Evolutionary conservation across 2,888 invertebrate species (phyloP).

Genomic region (Zonitis immaculata): DNA sequence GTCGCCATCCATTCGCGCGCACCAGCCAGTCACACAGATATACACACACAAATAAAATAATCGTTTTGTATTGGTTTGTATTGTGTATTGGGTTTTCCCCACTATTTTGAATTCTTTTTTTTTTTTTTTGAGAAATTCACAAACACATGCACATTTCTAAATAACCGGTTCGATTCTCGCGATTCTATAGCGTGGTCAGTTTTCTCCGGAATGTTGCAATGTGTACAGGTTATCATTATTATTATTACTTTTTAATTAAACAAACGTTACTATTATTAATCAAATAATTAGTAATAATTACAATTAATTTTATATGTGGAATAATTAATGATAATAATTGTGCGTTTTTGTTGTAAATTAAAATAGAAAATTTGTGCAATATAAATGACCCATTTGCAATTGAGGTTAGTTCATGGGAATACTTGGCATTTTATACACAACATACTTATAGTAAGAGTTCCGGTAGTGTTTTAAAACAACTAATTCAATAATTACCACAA

Average conservation of each 20-base stretch:
- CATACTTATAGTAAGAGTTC: neutral
- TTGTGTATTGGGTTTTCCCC: slow-evolving; percentile 22
- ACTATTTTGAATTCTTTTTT: too few relatives aligned
- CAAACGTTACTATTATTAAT: too few relatives aligned
- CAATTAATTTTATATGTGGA: too few relatives aligned
- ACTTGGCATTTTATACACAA: neutral
- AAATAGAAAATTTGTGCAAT: neutral
- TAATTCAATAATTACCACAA: too few relatives aligned
- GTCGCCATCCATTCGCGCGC: slow-evolving; percentile 1
- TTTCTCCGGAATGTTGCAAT: slow-evolving; percentile 21
- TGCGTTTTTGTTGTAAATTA: too few relatives aligned
- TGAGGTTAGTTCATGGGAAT: neutral
- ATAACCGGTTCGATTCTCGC: slow-evolving; percentile 36
- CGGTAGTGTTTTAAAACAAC: neutral
- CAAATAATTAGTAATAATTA: too few relatives aligned
- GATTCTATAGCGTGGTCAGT: slow-evolving; percentile 37
- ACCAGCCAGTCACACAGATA: neutral
- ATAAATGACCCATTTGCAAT: neutral
- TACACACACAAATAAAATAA: neutral
- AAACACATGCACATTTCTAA: slow-evolving; percentile 5
- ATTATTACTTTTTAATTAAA: too few relatives aligned
- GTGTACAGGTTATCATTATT: too few relatives aligned
- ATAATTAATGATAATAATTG: too few relatives aligned
- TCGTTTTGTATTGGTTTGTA: neutral
- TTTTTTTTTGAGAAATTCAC: slow-evolving; percentile 12